Conservation (phyloP, 2,797 vertebrate species). For the Pipistrellus pipistrellus region DNA sequence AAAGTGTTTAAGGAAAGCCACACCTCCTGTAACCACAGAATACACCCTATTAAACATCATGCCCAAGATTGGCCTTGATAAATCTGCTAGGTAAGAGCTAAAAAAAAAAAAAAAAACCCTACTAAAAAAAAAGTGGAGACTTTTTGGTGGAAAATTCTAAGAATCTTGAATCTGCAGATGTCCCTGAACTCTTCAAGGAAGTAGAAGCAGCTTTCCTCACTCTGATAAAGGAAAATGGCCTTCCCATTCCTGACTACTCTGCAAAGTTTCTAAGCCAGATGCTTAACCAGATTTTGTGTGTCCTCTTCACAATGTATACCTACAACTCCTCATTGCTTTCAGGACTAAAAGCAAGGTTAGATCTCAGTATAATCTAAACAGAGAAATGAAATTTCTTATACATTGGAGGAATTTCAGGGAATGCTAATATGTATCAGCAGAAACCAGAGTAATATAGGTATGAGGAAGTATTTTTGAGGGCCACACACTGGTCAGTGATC, state of each 20-base stretch:
- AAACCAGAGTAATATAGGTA: background rate
- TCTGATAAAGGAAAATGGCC: background rate
- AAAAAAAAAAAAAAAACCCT: background rate
- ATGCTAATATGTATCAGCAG: background rate
- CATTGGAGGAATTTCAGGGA: background rate
- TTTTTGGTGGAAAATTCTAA: slow-evolving; percentile 17
- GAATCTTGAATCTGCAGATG: background rate
- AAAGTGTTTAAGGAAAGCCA: background rate
- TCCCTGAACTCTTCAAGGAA: background rate
- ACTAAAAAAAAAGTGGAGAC: background rate
- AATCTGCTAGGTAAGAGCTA: background rate
- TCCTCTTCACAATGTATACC: background rate
- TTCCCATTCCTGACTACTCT: background rate
- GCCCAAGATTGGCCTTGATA: background rate
- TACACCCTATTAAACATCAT: background rate
- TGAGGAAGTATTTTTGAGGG: background rate
- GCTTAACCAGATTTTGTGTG: background rate
- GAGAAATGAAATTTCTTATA: background rate
- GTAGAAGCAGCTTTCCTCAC: background rate
- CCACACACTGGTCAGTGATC: background rate
- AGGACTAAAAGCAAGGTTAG: background rate
- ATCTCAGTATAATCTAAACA: background rate
- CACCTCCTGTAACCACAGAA: background rate
- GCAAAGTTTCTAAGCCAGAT: background rate
- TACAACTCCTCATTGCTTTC: background rate